phyloP scores from a whole-genome alignment of 2,113 vertebrate species.

The Toxotes jaculatrix region DNA sequence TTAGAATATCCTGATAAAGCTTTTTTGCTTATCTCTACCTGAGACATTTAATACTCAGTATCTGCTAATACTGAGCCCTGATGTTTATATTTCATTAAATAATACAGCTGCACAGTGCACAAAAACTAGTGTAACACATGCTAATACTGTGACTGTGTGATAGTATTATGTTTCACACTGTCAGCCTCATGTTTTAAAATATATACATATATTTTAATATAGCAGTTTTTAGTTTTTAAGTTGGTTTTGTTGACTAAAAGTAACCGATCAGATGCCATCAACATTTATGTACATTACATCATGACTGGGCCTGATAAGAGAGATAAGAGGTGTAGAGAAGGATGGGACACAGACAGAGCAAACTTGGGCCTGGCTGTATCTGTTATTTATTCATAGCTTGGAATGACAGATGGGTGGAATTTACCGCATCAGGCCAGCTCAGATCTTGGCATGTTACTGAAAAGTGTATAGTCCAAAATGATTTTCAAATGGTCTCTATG shows the following conservation, averaged over 20 bases:
- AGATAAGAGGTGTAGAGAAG: neutral
- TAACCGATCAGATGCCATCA: too few relatives aligned
- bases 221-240: too few relatives aligned
- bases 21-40: neutral
- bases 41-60: conserved; percentile 14
- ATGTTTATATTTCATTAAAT: neutral
- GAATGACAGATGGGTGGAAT: conserved; percentile 49
- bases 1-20: neutral
- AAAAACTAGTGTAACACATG: neutral
- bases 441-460: conserved; percentile 46
- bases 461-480: conserved; percentile 43
- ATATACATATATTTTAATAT: too few relatives aligned
- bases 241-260: too few relatives aligned
- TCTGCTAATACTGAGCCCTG: neutral
- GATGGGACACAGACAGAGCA: conserved; percentile 1
- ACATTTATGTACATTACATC: neutral
- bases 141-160: neutral
- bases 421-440: conserved; percentile 41
- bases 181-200: too few relatives aligned
- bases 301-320: neutral
- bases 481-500: conserved; percentile 48
- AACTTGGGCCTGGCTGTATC: neutral
- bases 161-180: too few relatives aligned
- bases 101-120: neutral
- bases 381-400: conserved; percentile 10